Evolutionary conservation across 2,888 invertebrate species (phyloP), one percentile per base, ranked within the genome.

Genomic region (Sabatieria punctata): DNA sequence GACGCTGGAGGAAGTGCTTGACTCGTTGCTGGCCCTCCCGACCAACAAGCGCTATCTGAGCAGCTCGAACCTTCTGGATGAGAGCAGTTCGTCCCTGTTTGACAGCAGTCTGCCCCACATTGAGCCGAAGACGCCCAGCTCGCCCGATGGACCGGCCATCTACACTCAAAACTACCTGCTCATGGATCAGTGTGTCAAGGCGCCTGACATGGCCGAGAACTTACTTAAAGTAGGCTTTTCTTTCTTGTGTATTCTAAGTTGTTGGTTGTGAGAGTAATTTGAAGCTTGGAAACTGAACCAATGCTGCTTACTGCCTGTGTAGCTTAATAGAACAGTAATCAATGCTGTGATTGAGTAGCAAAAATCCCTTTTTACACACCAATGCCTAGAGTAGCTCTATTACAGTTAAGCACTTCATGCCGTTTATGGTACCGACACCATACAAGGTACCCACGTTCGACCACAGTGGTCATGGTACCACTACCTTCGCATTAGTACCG

Each of bases 1-100:
- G 50, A 88, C 86, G 55, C 74, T 88, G 66, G 86, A 88, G 74
- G 86, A 88, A 74, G 86, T 88, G 55, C 75, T 88, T 71, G 85
- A 88, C 71, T 84, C 85, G 55, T 77, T 88, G 58, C 77, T 88
- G n/a, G 38, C 25, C 18, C 19, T 45, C n/a, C 45, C 38, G 21
- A 11, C 3, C 18, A 30, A 30, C 15, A 6, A 30, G 15, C 19
- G 38, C n/a, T 8, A n/a, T 15, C 22, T 49, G 13, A 33, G 23
- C 37, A 21, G 25, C 19, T n/a, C n/a, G n/a, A n/a, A n/a, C n/a
- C n/a, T n/a, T n/a, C 27, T 44, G 24, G 46, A 49, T 24, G 43
- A 48, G n/a, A 33, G 39, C 41, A 36, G 26, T 23, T 15, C 18
- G 2, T 30, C 27, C 15, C 26, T 26, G 18, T 11, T 37, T 18